Percentiles rank a stretch among this genome's conserved stretches.
Evolutionary conservation across 2,888 invertebrate genomes (phyloP).

Genomic region (Scrobipalpa atriplicella): DNA sequence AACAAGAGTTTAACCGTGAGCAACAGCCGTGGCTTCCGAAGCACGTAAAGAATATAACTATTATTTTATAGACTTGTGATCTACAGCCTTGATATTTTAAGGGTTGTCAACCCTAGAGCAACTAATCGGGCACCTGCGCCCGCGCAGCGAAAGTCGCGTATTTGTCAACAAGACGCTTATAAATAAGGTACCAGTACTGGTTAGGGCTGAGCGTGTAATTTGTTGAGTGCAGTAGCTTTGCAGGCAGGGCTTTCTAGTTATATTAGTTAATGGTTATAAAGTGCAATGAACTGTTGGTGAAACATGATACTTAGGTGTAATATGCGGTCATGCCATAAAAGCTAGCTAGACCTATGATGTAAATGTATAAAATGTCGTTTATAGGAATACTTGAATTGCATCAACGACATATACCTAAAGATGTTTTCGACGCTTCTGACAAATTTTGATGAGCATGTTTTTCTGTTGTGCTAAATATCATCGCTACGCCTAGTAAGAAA

Average conservation of each 20-base stretch:
- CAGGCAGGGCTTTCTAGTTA: slow-evolving; percentile 14
- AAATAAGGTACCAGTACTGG: slow-evolving; percentile 27
- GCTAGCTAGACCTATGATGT: not conserved
- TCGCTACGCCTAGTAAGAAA: too few species aligned
- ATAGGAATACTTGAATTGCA: too few species aligned
- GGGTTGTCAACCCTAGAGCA: not conserved
- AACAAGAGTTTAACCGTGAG: too few species aligned
- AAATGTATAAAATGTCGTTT: too few species aligned
- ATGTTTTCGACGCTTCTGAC: too few species aligned
- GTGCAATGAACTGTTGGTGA: slow-evolving; percentile 8
- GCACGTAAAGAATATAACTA: too few species aligned
- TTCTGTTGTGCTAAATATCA: too few species aligned
- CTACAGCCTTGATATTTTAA: not conserved
- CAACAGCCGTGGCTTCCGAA: too few species aligned
- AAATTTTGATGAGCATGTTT: too few species aligned
- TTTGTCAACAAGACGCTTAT: slow-evolving; percentile 62
- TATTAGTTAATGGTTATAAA: slow-evolving; percentile 10
- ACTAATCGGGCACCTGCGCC: slow-evolving; percentile 52
- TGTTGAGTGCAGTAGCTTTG: slow-evolving; percentile 23
- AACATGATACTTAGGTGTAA: slow-evolving; percentile 12
- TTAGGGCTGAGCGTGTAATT: slow-evolving; percentile 24
- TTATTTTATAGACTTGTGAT: too few species aligned
- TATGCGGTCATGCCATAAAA: not conserved
- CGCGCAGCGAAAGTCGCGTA: slow-evolving; percentile 67
- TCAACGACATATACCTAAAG: too few species aligned